Conservation (phyloP, 2,888 invertebrate genomes). For the Sturmia bella region DNA sequence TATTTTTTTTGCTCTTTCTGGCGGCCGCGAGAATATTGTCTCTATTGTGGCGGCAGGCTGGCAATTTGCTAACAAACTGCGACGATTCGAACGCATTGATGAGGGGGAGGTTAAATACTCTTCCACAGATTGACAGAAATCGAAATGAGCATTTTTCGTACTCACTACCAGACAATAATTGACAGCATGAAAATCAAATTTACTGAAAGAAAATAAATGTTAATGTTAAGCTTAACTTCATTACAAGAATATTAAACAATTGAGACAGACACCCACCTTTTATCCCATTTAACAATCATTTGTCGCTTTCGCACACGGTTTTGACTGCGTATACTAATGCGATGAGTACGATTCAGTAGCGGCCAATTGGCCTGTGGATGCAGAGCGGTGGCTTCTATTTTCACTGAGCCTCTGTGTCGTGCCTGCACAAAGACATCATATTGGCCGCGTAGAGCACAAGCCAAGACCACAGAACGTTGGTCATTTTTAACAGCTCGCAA, state of each 20-base stretch:
- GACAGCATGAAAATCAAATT: constrained; percentile 81
- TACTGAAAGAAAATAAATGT: constrained; percentile 72
- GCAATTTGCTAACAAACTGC: constrained; percentile 69
- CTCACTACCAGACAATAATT: constrained; percentile 80
- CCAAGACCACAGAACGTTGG: constrained; percentile 76
- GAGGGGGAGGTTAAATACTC: constrained; percentile 73
- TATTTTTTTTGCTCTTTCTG: constrained; percentile 76
- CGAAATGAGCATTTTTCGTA: constrained; percentile 73
- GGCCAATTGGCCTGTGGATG: constrained; percentile 81
- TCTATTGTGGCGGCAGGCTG: constrained; percentile 74
- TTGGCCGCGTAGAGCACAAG: constrained; percentile 80
- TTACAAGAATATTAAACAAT: neutral
- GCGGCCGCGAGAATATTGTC: constrained; percentile 76
- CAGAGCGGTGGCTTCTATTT: constrained; percentile 78
- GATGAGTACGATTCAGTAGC: constrained; percentile 79
- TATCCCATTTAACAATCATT: constrained; percentile 81
- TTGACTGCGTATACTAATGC: constrained; percentile 79
- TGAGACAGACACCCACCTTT: constrained; percentile 72
- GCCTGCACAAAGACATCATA: constrained; percentile 81
- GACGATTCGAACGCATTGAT: constrained; percentile 18
- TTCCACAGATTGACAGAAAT: constrained; percentile 74
- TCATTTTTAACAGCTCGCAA: constrained; percentile 75
- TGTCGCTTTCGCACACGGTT: constrained; percentile 81
- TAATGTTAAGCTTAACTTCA: neutral
- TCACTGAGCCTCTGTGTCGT: constrained; percentile 77